Conservation (phyloP, 2,888 invertebrate species). For the Tolmerus cingulatus region DNA sequence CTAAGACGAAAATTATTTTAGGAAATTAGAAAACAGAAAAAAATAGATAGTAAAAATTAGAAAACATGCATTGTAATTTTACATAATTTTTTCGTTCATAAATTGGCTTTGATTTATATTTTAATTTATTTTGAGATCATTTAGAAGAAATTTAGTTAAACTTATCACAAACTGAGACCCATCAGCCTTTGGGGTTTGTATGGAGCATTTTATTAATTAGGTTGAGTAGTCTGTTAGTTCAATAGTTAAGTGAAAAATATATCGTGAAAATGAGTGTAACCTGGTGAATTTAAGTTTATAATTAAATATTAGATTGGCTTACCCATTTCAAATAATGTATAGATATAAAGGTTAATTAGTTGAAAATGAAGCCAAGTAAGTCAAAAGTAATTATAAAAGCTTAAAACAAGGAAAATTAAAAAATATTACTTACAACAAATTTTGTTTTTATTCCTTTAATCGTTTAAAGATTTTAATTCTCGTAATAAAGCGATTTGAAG, state of each 20-base stretch:
- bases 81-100: too few species aligned
- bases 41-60: background rate
- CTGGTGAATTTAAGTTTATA: background rate
- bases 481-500: too few species aligned
- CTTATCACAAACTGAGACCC: conserved; percentile 31
- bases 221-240: background rate
- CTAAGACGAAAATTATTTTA: background rate
- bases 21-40: background rate
- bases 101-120: background rate
- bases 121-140: background rate
- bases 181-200: background rate
- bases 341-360: too few species aligned
- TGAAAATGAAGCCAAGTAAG: too few species aligned
- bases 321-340: too few species aligned
- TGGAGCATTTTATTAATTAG: background rate
- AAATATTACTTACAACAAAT: too few species aligned
- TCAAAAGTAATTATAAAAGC: too few species aligned
- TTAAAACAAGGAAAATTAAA: too few species aligned
- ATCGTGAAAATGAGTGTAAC: background rate
- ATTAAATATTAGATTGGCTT: background rate
- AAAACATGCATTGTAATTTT: background rate
- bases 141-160: background rate
- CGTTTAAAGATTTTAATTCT: too few species aligned
- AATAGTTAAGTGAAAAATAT: background rate
- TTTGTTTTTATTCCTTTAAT: too few species aligned